phyloP scores from a whole-genome alignment of 2,797 vertebrate genomes.

The Ibycter americanus region DNA sequence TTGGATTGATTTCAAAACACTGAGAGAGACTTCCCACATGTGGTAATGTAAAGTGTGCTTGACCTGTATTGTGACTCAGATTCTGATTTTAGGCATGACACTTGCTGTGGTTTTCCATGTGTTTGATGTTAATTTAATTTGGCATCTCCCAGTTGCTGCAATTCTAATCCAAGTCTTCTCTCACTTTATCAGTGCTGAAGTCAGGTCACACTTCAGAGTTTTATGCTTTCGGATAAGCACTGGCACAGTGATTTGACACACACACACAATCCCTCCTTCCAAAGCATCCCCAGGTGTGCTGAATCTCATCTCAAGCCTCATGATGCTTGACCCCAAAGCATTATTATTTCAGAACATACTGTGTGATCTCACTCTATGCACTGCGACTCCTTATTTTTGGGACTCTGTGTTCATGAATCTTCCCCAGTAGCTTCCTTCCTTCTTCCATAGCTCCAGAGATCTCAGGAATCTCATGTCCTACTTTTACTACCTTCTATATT shows the following conservation, averaged over 20 bases:
- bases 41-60: not conserved
- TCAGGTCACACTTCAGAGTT: not conserved
- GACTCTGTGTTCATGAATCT: not conserved
- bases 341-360: not conserved
- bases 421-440: not conserved
- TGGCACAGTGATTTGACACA: not conserved
- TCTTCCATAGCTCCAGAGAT: not conserved
- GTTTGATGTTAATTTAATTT: constrained; percentile 6
- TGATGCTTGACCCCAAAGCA: not conserved
- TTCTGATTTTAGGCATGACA: constrained; percentile 13
- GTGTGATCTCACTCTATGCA: not conserved
- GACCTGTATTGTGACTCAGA: not conserved
- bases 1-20: not conserved
- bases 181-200: not conserved
- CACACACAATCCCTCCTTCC: not conserved
- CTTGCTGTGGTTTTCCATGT: not conserved
- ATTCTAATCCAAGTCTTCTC: not conserved
- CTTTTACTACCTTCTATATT: not conserved
- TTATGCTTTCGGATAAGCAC: not conserved
- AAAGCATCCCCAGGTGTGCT: not conserved
- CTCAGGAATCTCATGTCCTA: not conserved
- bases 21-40: rapidly evolving
- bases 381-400: not conserved
- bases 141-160: not conserved
- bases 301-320: not conserved